Percentiles rank a stretch among this genome's conserved stretches.
These are phyloP conservation scores for Hetaerina titia DNA, from an alignment of 2,888 invertebrate genomes.

Conservation along the genomic window DNA sequence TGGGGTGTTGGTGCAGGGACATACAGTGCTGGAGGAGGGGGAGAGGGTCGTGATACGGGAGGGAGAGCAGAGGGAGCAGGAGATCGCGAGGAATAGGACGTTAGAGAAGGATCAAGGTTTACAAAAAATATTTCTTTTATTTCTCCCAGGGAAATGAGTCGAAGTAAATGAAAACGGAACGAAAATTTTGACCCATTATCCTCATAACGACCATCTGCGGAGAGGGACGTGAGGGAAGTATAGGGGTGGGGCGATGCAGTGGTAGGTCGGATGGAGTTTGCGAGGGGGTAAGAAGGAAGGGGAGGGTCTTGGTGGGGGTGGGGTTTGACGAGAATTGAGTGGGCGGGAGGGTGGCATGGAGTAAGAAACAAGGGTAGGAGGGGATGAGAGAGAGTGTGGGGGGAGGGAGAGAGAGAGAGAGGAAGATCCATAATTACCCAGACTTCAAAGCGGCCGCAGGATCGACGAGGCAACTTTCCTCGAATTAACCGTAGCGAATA, in stretches of 20 bases:
- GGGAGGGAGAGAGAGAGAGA: neutral
- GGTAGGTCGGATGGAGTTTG: neutral
- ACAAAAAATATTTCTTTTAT: conserved; percentile 24
- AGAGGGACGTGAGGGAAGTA: neutral
- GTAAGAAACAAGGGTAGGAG: neutral
- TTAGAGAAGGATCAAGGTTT: conserved; percentile 13
- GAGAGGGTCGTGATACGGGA: neutral
- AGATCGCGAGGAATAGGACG: neutral
- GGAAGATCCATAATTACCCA: conserved; percentile 62
- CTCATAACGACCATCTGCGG: conserved; percentile 43
- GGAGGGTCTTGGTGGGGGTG: neutral
- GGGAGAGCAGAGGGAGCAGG: neutral
- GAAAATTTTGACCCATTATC: conserved; percentile 64
- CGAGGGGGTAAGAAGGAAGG: neutral
- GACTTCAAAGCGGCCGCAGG: conserved; percentile 63
- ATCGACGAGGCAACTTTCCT: conserved; percentile 62
- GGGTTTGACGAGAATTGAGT: neutral
- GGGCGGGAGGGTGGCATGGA: neutral
- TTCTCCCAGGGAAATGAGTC: conserved; percentile 50
- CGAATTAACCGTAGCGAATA: conserved; percentile 60
- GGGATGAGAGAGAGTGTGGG: neutral
- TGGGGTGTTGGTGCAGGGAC: neutral
- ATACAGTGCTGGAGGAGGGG: neutral
- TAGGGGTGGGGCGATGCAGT: neutral
- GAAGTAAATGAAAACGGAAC: conserved; percentile 59